Conservation (phyloP, 2,113 vertebrate genomes). For the Oriolus oriolus region DNA sequence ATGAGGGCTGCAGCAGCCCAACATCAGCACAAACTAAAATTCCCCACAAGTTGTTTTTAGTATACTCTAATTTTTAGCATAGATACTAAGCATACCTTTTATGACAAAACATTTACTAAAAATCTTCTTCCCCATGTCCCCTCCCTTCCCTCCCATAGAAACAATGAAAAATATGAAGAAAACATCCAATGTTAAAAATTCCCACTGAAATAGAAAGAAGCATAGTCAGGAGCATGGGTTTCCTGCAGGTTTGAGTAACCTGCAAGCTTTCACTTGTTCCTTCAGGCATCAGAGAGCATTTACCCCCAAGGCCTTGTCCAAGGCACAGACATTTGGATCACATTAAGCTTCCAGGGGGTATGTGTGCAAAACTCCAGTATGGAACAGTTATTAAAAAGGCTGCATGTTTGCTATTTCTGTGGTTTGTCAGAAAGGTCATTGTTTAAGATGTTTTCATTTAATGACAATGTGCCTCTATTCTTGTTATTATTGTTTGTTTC, state of each 20-base stretch:
- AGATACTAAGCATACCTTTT: not conserved
- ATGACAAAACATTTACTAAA: not conserved
- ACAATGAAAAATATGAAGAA: not conserved
- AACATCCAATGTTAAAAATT: not conserved
- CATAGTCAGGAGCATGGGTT: not conserved
- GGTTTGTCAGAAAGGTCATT: constrained; percentile 48
- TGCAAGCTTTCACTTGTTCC: not conserved
- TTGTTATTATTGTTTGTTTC: not conserved
- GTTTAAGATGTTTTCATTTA: constrained; percentile 43
- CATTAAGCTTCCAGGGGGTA: constrained; percentile 10
- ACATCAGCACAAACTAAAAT: not conserved
- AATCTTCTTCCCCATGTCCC: not conserved
- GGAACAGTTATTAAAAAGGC: not conserved
- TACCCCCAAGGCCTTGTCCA: not conserved
- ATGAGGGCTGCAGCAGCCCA: not conserved
- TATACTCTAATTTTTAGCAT: not conserved
- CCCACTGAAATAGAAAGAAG: not conserved
- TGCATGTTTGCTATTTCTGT: constrained; percentile 14
- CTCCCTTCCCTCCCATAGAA: not conserved
- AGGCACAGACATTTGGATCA: not conserved
- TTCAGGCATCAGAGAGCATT: not conserved
- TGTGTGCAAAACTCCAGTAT: not conserved
- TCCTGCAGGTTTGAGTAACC: not conserved
- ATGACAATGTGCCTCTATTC: not conserved
- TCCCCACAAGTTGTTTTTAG: not conserved